Evolutionary conservation across 2,888 invertebrate species (phyloP), one percentile per base, ranked within the genome.

Genomic region (Rotaria socialis): DNA sequence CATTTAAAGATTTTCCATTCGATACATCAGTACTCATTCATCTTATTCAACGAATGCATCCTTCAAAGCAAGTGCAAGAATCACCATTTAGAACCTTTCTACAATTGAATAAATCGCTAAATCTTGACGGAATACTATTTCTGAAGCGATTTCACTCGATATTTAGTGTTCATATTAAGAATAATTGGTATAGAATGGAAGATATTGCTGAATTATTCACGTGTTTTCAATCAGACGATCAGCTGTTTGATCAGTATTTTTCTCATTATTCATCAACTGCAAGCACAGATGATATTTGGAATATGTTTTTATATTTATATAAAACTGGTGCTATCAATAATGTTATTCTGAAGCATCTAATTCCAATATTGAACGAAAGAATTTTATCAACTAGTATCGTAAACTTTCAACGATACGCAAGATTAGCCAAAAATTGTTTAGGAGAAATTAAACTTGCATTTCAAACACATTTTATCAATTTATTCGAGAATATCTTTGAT

Each of bases 1-100:
- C 75, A 75, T 75, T 75, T 75, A 10, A 1, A 75, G 10, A 75
- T 43, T 75, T 47, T 75, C 75, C 75, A 75, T 43, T 75, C 43
- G 47, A 75, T 75, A 47, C 41, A 19, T 5, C 75, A 24, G 43
- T 47, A 7, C 24, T 75, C 5, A 75, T 75, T 10, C 5, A 75
- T 24, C 75, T 43, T 10, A 24, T 75, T 8, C 75, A 43, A 24
- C 75, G 75, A 43, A 8, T 47, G 22, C 75, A 75, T 43, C 43
- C n/a, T 47, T 0, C 43, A 47, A 75, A 22, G 4, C 0, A 24
- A 0, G 8, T 7, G 7, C 43, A 75, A 27, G 16, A 75, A 1
- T 75, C 75, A 47, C 43, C 43, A 43, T 75, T 75, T 47, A 43
- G 0, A 10, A 6, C 24, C 2, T 75, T 24, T 47, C 2, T 19